Conservation (phyloP, 1,140 invertebrate species). For the Mizuhopecten yessoensis region DNA sequence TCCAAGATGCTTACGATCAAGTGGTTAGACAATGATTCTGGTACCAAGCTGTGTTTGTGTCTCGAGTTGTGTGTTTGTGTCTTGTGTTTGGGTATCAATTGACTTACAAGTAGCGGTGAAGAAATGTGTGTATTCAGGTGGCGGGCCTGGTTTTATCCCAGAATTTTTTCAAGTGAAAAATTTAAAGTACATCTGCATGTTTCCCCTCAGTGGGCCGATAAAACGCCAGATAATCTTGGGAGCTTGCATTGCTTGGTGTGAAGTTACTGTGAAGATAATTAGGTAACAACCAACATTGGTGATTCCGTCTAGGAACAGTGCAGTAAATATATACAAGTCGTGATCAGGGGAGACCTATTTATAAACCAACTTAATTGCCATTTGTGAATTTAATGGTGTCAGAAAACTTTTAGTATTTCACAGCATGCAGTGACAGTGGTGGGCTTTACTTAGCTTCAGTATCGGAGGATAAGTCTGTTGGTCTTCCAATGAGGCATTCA, state of each 20-base stretch:
- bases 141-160: neutral
- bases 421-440: neutral
- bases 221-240: neutral
- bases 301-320: neutral
- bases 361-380: neutral
- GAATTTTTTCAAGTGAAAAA: neutral
- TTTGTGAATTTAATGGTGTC: conserved; percentile 4
- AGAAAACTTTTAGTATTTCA: neutral
- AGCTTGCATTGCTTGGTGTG: no score
- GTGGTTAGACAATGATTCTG: no score
- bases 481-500: neutral
- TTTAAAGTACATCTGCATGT: conserved; percentile 11
- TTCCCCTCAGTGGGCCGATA: neutral
- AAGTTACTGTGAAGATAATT: conserved; percentile 4
- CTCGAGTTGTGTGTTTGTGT: no score
- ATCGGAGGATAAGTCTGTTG: neutral
- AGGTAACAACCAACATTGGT: neutral
- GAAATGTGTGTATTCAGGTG: neutral
- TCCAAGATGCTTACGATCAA: no score
- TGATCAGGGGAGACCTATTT: neutral
- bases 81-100: neutral
- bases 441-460: neutral
- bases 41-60: no score
- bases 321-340: neutral
- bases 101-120: neutral